Conservation (phyloP, 2,797 vertebrate species). For the Gallinago solitaria region DNA sequence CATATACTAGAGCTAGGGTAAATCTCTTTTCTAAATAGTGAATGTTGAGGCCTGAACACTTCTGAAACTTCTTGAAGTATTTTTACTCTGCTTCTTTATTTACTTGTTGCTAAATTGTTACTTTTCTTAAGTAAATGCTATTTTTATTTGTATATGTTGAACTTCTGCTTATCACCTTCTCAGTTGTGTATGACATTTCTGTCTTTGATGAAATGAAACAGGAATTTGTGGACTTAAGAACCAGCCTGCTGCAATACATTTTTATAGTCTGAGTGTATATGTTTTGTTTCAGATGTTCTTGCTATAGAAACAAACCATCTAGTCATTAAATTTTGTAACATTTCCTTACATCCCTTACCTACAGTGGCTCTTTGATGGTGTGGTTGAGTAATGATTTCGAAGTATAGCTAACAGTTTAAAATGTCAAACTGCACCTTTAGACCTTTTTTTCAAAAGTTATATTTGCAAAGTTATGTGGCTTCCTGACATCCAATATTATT, state of each 20-base stretch:
- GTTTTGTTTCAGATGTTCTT: background rate
- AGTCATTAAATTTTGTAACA: background rate
- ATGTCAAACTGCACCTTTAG: background rate
- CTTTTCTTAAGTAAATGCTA: background rate
- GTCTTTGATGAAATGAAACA: background rate
- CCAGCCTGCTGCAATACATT: background rate
- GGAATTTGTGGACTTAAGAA: background rate
- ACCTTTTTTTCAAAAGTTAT: background rate
- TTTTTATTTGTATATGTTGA: background rate
- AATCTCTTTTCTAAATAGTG: background rate
- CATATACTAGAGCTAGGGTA: background rate
- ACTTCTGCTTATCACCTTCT: background rate
- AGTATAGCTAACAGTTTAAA: background rate
- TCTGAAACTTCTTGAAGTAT: background rate
- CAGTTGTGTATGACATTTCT: background rate
- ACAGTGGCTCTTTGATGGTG: background rate
- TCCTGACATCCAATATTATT: background rate
- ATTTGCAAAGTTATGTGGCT: background rate
- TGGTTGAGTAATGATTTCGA: background rate
- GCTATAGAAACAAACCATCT: background rate
- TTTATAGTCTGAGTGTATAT: background rate
- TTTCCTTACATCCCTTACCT: background rate
- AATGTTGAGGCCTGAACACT: background rate
- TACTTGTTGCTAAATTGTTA: background rate
- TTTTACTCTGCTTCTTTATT: background rate